Evolutionary conservation across 2,113 vertebrate genomes (phyloP).

Genomic region (Scortum barcoo): DNA sequence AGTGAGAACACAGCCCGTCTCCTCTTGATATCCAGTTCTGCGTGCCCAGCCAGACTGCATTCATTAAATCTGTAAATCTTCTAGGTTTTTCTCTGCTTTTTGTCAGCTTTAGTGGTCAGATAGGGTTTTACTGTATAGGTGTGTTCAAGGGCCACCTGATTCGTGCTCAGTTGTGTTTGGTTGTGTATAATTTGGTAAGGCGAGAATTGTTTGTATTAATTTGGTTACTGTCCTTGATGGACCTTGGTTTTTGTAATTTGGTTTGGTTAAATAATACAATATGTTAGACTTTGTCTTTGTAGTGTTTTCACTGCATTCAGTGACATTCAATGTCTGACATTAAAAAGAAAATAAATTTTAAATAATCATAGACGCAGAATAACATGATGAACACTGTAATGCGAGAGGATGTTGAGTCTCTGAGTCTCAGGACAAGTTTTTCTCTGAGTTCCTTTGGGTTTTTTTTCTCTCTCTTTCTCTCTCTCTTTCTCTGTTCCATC

Average conservation of each 20-base stretch:
- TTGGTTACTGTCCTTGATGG: not conserved
- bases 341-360: too few species aligned
- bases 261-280: not conserved
- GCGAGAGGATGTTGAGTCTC: not conserved
- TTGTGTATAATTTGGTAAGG: not conserved
- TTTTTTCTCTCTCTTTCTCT: not conserved
- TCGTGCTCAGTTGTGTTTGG: not conserved
- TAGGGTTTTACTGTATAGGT: too few species aligned
- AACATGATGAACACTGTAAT: not conserved
- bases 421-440: slow-evolving; percentile 2
- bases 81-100: too few species aligned
- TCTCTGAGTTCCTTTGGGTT: not conserved
- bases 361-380: not conserved
- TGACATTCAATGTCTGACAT: not conserved
- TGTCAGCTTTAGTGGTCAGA: too few species aligned
- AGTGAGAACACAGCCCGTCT: not conserved
- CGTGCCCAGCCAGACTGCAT: not conserved
- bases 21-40: not conserved
- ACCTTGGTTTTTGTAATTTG: not conserved
- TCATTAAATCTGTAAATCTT: not conserved
- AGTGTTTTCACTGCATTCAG: too few species aligned
- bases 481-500: slow-evolving; percentile 20
- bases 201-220: not conserved
- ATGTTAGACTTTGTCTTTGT: not conserved
- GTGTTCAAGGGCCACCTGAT: not conserved